Conservation (phyloP, 2,797 vertebrate genomes). For the Anguilla anguilla region DNA sequence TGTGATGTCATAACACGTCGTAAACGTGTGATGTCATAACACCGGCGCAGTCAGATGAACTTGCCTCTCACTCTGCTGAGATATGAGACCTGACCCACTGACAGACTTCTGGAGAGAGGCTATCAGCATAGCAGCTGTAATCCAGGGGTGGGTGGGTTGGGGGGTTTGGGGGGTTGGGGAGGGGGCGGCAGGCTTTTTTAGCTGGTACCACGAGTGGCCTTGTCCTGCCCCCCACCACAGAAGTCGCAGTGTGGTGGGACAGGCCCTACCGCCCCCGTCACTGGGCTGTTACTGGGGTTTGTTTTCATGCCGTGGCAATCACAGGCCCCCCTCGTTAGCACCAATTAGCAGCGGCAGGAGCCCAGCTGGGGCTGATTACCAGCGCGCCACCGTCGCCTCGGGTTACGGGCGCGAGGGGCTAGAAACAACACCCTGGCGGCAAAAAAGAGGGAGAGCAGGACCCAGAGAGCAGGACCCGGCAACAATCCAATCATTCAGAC, state of each 20-base stretch:
- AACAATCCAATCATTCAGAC: conserved; percentile 47
- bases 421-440: conserved; percentile 46
- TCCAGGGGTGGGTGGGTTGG: not conserved
- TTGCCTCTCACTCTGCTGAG: not conserved
- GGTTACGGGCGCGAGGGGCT: conserved; percentile 39
- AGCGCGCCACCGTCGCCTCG: conserved; percentile 30
- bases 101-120: not conserved
- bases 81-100: conserved; percentile 24
- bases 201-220: not conserved
- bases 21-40: conserved; percentile 21
- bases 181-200: not conserved
- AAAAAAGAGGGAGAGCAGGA: conserved; percentile 28
- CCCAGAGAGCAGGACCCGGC: not conserved
- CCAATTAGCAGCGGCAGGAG: conserved; percentile 49
- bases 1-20: conserved; percentile 11
- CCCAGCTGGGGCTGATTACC: conserved; percentile 52
- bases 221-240: not conserved
- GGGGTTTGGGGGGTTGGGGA: not conserved
- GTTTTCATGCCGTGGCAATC: conserved; percentile 44
- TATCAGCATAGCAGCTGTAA: not conserved
- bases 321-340: conserved; percentile 42
- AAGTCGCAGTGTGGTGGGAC: conserved; percentile 45
- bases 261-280: conserved; percentile 1
- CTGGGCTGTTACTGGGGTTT: conserved; percentile 31
- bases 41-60: conserved; percentile 22